Conservation (phyloP, 2,797 vertebrate genomes). For the Caiman crocodilus region DNA sequence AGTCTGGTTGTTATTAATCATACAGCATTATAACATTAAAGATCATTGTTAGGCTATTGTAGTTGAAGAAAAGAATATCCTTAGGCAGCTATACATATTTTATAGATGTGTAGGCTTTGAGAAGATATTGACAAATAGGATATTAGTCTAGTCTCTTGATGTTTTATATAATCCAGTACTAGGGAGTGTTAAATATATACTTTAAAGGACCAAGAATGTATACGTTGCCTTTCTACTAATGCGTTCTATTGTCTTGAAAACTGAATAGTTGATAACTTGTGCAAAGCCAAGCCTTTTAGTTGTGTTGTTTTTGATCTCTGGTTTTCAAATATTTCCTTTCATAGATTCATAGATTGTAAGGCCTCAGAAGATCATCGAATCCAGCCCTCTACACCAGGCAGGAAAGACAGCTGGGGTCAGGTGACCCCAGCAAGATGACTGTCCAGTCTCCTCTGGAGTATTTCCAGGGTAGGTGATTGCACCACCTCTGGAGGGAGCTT, state of each 20-base stretch:
- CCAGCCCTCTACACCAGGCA: too few species aligned
- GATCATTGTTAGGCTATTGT: neutral
- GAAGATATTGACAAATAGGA: neutral
- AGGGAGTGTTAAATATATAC: neutral
- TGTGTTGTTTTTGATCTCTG: neutral
- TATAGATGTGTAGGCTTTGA: neutral
- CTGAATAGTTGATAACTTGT: fast-evolving
- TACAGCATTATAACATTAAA: neutral
- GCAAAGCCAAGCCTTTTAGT: neutral
- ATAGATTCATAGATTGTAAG: too few species aligned
- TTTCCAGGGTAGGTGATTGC: too few species aligned
- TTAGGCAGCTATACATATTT: neutral
- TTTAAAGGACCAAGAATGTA: neutral
- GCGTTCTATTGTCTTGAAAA: neutral
- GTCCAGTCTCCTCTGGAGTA: too few species aligned
- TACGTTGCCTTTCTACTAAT: neutral
- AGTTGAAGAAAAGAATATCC: neutral
- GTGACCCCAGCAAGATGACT: too few species aligned
- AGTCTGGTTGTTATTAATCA: fast-evolving
- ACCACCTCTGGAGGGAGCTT: too few species aligned
- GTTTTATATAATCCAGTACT: neutral
- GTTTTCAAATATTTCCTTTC: neutral
- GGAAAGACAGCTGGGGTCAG: too few species aligned
- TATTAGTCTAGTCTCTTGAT: neutral
- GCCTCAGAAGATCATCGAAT: too few species aligned